These are phyloP conservation scores for Trogon surrucura DNA, from an alignment of 2,113 vertebrate genomes.

Conservation along the genomic window DNA sequence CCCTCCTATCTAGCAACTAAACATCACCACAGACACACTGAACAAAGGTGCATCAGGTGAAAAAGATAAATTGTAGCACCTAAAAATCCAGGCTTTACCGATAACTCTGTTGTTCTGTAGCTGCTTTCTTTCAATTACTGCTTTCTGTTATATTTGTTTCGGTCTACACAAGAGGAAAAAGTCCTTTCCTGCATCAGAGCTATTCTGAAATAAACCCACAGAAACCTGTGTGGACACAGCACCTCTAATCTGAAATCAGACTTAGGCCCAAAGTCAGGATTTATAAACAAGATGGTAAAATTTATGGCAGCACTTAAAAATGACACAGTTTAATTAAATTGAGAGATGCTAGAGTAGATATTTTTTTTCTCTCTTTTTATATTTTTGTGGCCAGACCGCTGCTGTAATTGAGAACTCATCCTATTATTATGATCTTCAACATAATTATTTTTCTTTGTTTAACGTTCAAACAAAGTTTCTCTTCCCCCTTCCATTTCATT, in stretches of 20 bases:
- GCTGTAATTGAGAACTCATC: conserved; percentile 22
- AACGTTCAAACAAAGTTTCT: conserved; percentile 21
- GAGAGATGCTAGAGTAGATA: background rate
- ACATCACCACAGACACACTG: background rate
- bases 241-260: background rate
- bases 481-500: conserved; percentile 14
- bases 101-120: background rate
- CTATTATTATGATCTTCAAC: background rate
- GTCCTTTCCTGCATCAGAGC: background rate
- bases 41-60: background rate
- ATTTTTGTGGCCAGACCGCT: background rate
- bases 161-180: background rate
- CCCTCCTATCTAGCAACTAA: background rate
- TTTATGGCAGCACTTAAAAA: conserved; percentile 20
- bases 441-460: conserved; percentile 54
- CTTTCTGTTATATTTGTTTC: background rate
- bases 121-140: background rate
- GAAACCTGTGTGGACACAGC: background rate
- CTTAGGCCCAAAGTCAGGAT: background rate
- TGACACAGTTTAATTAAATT: conserved; percentile 39
- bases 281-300: background rate
- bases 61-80: background rate
- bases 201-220: background rate
- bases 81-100: background rate
- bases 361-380: background rate